phyloP scores from a whole-genome alignment of 2,888 invertebrate species.

The Meghimatium bilineatum region DNA sequence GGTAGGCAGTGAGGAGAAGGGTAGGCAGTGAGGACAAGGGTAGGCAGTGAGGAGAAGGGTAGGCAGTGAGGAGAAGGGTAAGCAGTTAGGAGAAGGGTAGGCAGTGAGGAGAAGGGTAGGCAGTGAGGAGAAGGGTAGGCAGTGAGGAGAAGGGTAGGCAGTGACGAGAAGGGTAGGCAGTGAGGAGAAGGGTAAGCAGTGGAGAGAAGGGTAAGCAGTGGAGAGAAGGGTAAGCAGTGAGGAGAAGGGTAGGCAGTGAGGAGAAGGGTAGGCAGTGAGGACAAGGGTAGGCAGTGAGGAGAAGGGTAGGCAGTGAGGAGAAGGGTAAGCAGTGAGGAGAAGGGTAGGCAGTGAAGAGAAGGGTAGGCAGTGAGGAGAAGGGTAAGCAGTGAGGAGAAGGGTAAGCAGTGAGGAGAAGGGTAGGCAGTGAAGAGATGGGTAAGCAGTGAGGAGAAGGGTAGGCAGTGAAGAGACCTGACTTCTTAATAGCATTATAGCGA shows the following conservation, averaged over 20 bases:
- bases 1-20: neutral
- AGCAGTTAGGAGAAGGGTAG: neutral
- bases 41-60: neutral
- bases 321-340: neutral
- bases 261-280: neutral
- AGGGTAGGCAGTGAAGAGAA: constrained; percentile 9
- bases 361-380: neutral
- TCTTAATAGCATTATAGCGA: no score
- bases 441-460: neutral
- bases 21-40: neutral
- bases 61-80: neutral
- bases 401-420: neutral
- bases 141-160: neutral
- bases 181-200: neutral
- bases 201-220: neutral
- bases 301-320: neutral
- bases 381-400: constrained; percentile 5
- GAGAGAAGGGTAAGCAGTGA: neutral
- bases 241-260: neutral
- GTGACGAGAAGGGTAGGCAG: neutral
- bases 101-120: neutral
- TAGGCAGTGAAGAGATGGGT: no score
- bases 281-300: neutral
- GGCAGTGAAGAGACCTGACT: no score
- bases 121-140: neutral